Evolutionary conservation across 1,140 invertebrate species (phyloP).

Genomic region (Drosophila sechellia): DNA sequence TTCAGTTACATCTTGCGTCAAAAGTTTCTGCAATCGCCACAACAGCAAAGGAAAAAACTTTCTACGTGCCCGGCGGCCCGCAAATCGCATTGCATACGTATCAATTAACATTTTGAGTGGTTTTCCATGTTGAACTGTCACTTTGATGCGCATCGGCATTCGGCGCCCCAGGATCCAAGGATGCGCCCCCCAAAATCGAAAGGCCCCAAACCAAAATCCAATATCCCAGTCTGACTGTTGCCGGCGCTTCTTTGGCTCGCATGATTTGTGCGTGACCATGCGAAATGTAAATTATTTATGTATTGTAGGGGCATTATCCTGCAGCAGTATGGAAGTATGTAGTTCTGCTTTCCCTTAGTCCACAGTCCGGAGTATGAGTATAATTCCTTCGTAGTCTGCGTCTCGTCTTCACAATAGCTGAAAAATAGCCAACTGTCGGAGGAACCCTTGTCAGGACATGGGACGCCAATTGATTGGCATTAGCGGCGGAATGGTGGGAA

Average conservation of each 20-base stretch:
- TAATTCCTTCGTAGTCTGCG: conserved; percentile 15
- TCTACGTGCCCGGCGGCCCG: conserved; percentile 10
- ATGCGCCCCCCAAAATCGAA: conserved; percentile 12
- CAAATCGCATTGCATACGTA: conserved; percentile 43
- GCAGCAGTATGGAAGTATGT: conserved; percentile 54
- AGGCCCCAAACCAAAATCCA: conserved; percentile 18
- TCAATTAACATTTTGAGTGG: conserved; percentile 81
- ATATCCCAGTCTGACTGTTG: conserved; percentile 22
- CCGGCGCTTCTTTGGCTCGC: conserved; percentile 25
- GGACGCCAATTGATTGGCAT: conserved; percentile 71
- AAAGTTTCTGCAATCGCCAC: not conserved
- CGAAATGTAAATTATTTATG: conserved; percentile 82
- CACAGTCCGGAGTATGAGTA: not conserved
- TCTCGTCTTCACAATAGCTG: conserved; percentile 34
- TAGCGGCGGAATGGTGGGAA: conserved; percentile 19
- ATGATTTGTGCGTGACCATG: conserved; percentile 82
- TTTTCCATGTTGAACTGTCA: conserved; percentile 79
- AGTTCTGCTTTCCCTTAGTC: conserved; percentile 19
- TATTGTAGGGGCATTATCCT: conserved; percentile 52
- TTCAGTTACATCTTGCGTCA: not conserved
- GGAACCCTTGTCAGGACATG: conserved; percentile 53
- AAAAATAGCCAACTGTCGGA: conserved; percentile 59
- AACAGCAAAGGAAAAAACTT: conserved; percentile 23
- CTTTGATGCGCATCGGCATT: conserved; percentile 71
- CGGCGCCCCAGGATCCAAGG: not conserved